Base-by-base conservation (phyloP, 2,888 invertebrate species). In the Ormyrus labotus region DNA sequence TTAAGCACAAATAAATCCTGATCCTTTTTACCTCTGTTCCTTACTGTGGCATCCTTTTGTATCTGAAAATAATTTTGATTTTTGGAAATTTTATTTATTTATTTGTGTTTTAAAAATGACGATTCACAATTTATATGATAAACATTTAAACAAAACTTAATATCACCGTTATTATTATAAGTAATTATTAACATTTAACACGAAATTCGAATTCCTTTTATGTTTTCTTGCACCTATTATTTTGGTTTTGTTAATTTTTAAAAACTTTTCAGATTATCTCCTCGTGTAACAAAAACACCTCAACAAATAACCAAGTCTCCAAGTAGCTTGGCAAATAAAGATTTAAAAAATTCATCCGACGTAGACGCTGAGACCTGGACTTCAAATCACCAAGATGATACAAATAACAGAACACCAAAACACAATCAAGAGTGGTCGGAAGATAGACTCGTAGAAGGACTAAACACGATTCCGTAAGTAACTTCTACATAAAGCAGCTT, bases 211-310 rank as follows among this genome's bases (percentile, higher is more conserved):
- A 34, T 34, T 34, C 34, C 34, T 34, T 34, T 34, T 34, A 34
- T 34, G 34, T 34, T 34, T 34, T 34, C 34, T 34, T 34, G 34
- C 34, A 34, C 34, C 34, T 34, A 34, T 34, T 34, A 58, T 64
- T 73, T 34, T 19, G 63, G 10, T 68, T 76, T 69, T 69, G 13
- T 11, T 79, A 74, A 79, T 19, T 68, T 58, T 60, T 50, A 51
- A 6, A 68, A 47, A 74, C 63, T 45, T 83, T 84, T 6, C 82
- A 90, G 90, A 86, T 86, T 91, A 76, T 91, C 90, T 9, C 90
- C 90, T n/a, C 84, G 90, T 55, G 90, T 90, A 48, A 91, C 90
- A 55, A 90, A 90, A 85, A 87, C 90, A 71, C 87, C 88, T n/a
- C 89, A 88, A 76, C 84, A 88, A 61, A 86, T 88, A 71, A 84